Evolutionary conservation across 2,797 vertebrate species (phyloP).

Genomic region (Sciaenops ocellatus): DNA sequence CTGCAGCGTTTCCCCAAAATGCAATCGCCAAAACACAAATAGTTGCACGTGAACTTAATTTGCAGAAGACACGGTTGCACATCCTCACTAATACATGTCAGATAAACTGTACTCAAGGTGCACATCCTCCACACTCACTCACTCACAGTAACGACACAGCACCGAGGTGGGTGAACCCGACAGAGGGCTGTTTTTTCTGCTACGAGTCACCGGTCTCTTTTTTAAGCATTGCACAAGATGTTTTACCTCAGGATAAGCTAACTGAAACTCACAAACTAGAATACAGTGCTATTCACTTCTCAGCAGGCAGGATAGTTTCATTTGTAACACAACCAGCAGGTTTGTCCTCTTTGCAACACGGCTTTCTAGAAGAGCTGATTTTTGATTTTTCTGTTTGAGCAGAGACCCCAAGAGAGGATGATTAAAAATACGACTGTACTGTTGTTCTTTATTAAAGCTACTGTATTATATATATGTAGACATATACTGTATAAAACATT

Average conservation of each 20-base stretch:
- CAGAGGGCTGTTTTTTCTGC: slow-evolving; percentile 45
- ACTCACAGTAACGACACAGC: slow-evolving; percentile 41
- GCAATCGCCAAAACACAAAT: slow-evolving; percentile 23
- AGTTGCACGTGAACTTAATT: slow-evolving; percentile 49
- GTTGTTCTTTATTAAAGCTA: slow-evolving; percentile 64
- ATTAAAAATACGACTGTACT: slow-evolving; percentile 57
- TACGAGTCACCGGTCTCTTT: slow-evolving; percentile 47
- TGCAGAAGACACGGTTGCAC: slow-evolving; percentile 62
- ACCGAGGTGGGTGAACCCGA: slow-evolving; percentile 31
- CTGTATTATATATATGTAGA: slow-evolving; percentile 72
- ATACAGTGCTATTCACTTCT: slow-evolving; percentile 58
- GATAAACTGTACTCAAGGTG: slow-evolving; percentile 31
- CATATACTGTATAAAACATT: slow-evolving; percentile 71
- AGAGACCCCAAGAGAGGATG: slow-evolving; percentile 54
- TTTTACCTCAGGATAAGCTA: slow-evolving; percentile 81
- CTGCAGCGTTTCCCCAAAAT: slow-evolving; percentile 26
- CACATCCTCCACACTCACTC: slow-evolving; percentile 25
- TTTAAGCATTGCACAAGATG: slow-evolving; percentile 76
- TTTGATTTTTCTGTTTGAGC: slow-evolving; percentile 49
- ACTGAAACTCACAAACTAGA: slow-evolving; percentile 63
- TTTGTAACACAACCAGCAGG: slow-evolving; percentile 71
- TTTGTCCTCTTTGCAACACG: slow-evolving; percentile 49
- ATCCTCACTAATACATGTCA: slow-evolving; percentile 52
- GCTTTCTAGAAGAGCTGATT: slow-evolving; percentile 47
- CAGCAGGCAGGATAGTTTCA: slow-evolving; percentile 60